Evolutionary conservation across 2,797 vertebrate genomes (phyloP), one percentile per base, ranked within the genome.

Genomic region (Eulemur mongoz): DNA sequence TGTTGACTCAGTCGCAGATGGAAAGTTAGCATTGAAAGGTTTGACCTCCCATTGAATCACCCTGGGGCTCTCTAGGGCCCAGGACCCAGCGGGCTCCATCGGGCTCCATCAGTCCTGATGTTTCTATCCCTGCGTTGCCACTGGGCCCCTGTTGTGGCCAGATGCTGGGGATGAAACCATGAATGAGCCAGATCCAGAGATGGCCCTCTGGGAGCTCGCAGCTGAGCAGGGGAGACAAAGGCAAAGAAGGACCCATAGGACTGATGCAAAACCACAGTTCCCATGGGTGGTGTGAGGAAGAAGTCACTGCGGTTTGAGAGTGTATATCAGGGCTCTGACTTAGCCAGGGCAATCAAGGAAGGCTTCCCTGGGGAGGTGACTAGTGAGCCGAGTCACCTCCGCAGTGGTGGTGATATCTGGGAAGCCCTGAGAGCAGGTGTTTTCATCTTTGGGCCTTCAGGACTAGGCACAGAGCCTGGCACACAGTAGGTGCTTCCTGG

Each of bases 311-410:
- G 65, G 40, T 76, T 88, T 90, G 32, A 67, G 83, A 92, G 67
- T 23, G 27, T 2, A 0, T 20, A 54, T 43, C 32, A 38, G 32
- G 32, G 27, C 35, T 84, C 69, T 27, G 11, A 48, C 25, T 90
- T 57, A 61, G 76, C 81, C 72, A 35, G 57, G 4, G 35, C 45
- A 81, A 40, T 89, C 96, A 57, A 40, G 78, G 85, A 81, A 78
- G 91, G 20, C 80, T 96, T 94, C 93, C 45, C 35, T 23, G 48
- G 38, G 30, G 52, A 59, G 73, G 90, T 76, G 89, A 54, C 87
- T 15, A 79, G 91, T 32, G 40, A 81, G 65, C 45, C 48, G 69
- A 80, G 59, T 35, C 83, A 45, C 43, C 43, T 45, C 43, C 9
- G 43, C 43, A 45, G 43, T 45, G 43, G 10, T 23, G 30, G 52